These are phyloP conservation scores for Mungos mungo DNA, from an alignment of 2,113 vertebrate species.

Conservation along the genomic window DNA sequence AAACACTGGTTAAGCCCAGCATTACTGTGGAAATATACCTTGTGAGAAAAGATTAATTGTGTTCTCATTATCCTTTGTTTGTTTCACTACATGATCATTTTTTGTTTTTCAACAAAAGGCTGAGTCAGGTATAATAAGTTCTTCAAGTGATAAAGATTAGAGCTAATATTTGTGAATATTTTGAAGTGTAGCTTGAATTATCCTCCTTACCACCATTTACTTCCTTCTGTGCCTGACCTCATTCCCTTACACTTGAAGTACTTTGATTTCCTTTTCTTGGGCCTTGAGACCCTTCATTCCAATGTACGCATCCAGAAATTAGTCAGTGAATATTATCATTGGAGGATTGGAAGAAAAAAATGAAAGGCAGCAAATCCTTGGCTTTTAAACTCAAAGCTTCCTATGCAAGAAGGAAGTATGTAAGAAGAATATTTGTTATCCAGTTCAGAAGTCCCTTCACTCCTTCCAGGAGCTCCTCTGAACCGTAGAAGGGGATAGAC, in stretches of 20 bases:
- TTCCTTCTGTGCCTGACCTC: not conserved
- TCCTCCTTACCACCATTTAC: not conserved
- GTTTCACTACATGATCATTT: not conserved
- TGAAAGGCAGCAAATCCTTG: not conserved
- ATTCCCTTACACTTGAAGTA: not conserved
- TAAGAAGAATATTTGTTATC: not conserved
- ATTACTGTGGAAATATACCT: not conserved
- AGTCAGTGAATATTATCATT: not conserved
- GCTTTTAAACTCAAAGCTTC: slow-evolving; percentile 40
- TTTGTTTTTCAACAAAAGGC: slow-evolving; percentile 39
- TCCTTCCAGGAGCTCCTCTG: not conserved
- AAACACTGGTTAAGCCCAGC: not conserved
- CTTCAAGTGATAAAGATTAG: not conserved
- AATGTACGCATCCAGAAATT: not conserved
- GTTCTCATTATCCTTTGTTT: not conserved
- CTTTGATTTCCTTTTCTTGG: slow-evolving; percentile 15
- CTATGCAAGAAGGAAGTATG: not conserved
- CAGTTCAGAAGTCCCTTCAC: not conserved
- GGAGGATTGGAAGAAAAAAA: not conserved
- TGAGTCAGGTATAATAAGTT: not conserved
- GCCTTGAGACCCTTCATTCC: not conserved
- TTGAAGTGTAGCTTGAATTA: slow-evolving; percentile 13
- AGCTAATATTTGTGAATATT: slow-evolving; percentile 19
- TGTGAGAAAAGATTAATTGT: slow-evolving; percentile 28
- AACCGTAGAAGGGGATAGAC: not conserved